Conservation (phyloP, 2,113 vertebrate species). For the Hassar affinis region DNA sequence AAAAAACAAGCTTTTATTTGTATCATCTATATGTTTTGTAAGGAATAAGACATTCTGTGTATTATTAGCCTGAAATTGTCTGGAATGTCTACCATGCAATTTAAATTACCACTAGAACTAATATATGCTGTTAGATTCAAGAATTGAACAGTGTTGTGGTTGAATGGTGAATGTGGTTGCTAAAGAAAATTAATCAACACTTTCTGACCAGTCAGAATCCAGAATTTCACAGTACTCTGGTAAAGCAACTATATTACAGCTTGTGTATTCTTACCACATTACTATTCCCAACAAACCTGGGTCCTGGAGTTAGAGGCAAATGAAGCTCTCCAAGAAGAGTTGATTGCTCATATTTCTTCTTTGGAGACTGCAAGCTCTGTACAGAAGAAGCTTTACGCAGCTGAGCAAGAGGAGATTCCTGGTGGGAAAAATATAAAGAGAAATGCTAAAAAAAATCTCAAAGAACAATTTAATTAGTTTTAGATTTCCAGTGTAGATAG, state of each 20-base stretch:
- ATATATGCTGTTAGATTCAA: not conserved
- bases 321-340: conserved; percentile 74
- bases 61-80: not conserved
- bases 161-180: too few species aligned
- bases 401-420: conserved; percentile 87
- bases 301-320: conserved; percentile 58
- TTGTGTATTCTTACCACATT: not conserved
- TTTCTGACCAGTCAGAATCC: not conserved
- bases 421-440: conserved; percentile 61
- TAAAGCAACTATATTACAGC: not conserved
- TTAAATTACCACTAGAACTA: not conserved
- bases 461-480: not conserved
- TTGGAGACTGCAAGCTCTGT: conserved; percentile 79
- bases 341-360: conserved; percentile 79
- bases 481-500: not conserved
- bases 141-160: not conserved
- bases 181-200: too few species aligned
- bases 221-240: not conserved
- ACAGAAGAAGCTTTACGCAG: conserved; percentile 81
- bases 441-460: conserved; percentile 2
- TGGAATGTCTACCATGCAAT: not conserved
- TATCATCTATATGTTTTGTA: not conserved
- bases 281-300: conserved; percentile 70
- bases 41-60: not conserved
- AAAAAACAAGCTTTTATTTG: not conserved